Evolutionary conservation across 2,797 vertebrate genomes (phyloP), one percentile per base, ranked within the genome.

Genomic region (Dendrocincla fuliginosa): DNA sequence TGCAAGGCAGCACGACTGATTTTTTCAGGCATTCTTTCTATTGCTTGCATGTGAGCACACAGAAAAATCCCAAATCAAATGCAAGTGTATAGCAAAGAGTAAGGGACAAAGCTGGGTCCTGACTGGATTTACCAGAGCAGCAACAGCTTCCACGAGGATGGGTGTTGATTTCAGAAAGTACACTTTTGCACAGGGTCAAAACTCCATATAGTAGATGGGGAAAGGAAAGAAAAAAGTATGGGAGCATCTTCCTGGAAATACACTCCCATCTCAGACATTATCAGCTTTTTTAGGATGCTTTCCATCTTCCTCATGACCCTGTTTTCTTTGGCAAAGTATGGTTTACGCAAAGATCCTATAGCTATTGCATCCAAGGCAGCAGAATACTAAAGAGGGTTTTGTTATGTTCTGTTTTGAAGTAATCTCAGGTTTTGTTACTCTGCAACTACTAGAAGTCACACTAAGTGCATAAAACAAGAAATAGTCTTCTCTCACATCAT

Each of bases 1-100:
- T 33, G 47, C 49, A 6, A 37, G 67, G 59, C 4, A 1, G 35
- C 55, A 0, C 3, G 0, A 5, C 9, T 0, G 2, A 32, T 15
- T 41, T 50, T 50, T 16, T 6, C 73, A 20, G 53, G 10, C 16
- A 1, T n/a, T 4, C n/a, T 49, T 50, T 25, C 57, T 6, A 0
- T 50, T 1, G 28, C 32, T 0, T 1, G 56, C 33, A 4, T 0
- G 0, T 1, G 9, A 92, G 12, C 32, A 27, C 25, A 3, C 6
- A 1, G 27, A 39, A 53, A 85, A 65, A 53, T 1, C 46, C 50
- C 57, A 13, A 83, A 24, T 15, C n/a, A 2, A 65, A 39, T 0
- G 13, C 13, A 56, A 19, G 14, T 0, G 1, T 1, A 6, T 0
- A 47, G 67, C 27, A 12, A 39, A 67, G 63, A 22, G 5, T 3